Percentiles rank a stretch among this genome's conserved stretches.
Conservation (phyloP, 2,888 invertebrate genomes). For the Camptogramma bilineatum region DNA sequence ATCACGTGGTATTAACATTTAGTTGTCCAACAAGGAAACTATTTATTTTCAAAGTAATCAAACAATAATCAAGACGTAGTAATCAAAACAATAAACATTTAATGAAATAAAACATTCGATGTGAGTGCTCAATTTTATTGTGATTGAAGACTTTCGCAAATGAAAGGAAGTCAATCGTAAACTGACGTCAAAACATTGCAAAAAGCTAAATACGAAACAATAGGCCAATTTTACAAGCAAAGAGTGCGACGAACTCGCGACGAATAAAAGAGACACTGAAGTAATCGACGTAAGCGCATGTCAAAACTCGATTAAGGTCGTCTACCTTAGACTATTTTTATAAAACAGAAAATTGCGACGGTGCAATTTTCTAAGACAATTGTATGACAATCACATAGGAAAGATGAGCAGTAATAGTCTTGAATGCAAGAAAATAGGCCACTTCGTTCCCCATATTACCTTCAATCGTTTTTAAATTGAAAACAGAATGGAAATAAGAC, state of each 20-base stretch:
- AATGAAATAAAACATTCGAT: not conserved
- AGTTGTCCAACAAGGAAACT: slow-evolving; percentile 24
- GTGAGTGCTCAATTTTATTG: slow-evolving; percentile 9
- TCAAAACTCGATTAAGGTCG: slow-evolving; percentile 63
- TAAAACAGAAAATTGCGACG: slow-evolving; percentile 63
- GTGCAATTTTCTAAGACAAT: slow-evolving; percentile 61
- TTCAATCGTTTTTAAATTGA: slow-evolving; percentile 38
- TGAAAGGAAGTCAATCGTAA: slow-evolving; percentile 25
- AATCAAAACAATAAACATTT: slow-evolving; percentile 1
- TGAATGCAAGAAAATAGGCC: slow-evolving; percentile 41
- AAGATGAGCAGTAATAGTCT: slow-evolving; percentile 39
- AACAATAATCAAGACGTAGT: not conserved
- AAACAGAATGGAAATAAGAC: slow-evolving; percentile 35
- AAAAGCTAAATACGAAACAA: slow-evolving; percentile 41
- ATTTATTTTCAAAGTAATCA: not conserved
- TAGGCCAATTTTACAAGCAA: slow-evolving; percentile 75
- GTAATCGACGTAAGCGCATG: slow-evolving; percentile 54
- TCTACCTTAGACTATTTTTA: slow-evolving; percentile 63
- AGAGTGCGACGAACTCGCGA: slow-evolving; percentile 62
- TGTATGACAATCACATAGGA: slow-evolving; percentile 45
- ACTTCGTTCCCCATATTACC: slow-evolving; percentile 39
- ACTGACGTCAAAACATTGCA: slow-evolving; percentile 29
- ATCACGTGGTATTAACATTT: slow-evolving; percentile 47
- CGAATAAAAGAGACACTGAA: slow-evolving; percentile 52
- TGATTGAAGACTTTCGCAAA: slow-evolving; percentile 15